phyloP scores from a whole-genome alignment of 2,797 vertebrate species.

The Manis pentadactyla region DNA sequence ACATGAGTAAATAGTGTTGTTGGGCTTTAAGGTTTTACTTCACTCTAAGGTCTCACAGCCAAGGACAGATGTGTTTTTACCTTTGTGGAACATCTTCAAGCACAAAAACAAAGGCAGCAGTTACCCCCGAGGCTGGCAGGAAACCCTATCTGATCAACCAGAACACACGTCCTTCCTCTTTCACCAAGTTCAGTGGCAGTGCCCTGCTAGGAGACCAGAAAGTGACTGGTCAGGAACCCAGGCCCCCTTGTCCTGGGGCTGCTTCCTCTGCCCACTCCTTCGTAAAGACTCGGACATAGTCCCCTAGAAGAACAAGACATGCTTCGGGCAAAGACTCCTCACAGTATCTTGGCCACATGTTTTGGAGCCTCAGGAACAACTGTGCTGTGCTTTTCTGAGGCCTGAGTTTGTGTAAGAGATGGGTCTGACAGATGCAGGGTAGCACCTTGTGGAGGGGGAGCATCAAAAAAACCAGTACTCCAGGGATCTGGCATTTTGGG shows the following conservation, averaged over 20 bases:
- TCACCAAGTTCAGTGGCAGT: not conserved
- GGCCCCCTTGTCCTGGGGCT: not conserved
- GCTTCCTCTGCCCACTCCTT: not conserved
- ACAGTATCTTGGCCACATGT: not conserved
- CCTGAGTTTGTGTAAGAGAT: not conserved
- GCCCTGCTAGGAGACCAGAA: not conserved
- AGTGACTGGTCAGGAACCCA: not conserved
- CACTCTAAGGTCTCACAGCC: not conserved
- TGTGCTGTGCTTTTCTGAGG: not conserved
- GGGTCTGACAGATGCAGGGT: not conserved
- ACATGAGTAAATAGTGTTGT: not conserved
- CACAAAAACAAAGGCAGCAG: conserved; percentile 43
- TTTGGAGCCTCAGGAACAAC: not conserved
- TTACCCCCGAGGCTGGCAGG: conserved; percentile 10
- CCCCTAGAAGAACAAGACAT: not conserved
- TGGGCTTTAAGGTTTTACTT: conserved; percentile 9
- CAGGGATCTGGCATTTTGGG: not conserved
- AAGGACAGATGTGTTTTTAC: conserved; percentile 17
- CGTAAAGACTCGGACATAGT: not conserved
- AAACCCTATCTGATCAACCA: conserved; percentile 48
- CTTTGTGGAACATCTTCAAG: not conserved
- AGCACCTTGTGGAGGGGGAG: not conserved
- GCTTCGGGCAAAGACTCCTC: not conserved
- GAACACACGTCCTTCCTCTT: conserved; percentile 65
- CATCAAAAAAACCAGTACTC: not conserved